These are phyloP conservation scores for Falco peregrinus DNA, from an alignment of 2,797 vertebrate genomes.

Conservation along the genomic window DNA sequence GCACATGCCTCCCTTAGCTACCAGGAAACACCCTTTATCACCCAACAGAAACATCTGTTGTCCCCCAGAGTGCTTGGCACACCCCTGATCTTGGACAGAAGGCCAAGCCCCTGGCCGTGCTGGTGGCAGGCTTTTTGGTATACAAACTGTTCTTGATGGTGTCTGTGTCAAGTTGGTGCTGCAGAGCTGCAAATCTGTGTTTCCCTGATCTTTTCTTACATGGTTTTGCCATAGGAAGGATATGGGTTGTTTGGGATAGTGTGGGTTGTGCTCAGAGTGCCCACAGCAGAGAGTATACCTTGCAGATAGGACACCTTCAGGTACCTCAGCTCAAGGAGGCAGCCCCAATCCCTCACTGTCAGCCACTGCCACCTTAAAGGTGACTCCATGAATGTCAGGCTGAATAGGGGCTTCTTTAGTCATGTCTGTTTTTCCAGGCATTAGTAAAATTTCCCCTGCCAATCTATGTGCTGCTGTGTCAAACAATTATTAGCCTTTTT, in stretches of 20 bases:
- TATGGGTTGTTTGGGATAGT: not conserved
- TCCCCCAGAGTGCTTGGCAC: not conserved
- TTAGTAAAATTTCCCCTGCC: not conserved
- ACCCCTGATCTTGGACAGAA: not conserved
- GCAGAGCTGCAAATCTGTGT: not conserved
- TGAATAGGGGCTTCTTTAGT: not conserved
- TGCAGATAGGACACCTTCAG: not conserved
- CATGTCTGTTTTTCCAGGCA: not conserved
- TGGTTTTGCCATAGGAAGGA: not conserved
- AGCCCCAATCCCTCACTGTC: not conserved
- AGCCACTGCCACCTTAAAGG: not conserved
- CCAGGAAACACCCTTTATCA: not conserved
- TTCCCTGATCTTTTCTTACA: not conserved
- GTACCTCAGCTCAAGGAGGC: not conserved
- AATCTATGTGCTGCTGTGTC: not conserved
- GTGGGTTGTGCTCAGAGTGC: not conserved
- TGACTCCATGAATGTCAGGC: not conserved
- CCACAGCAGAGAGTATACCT: not conserved
- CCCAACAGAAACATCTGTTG: not conserved
- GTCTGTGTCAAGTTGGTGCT: not conserved
- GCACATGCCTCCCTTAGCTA: not conserved
- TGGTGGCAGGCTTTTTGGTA: not conserved
- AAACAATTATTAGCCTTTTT: not conserved
- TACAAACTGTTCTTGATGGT: not conserved
- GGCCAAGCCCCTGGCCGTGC: not conserved